Conservation (phyloP, 2,797 vertebrate genomes). For the Phoeniculus purpureus region DNA sequence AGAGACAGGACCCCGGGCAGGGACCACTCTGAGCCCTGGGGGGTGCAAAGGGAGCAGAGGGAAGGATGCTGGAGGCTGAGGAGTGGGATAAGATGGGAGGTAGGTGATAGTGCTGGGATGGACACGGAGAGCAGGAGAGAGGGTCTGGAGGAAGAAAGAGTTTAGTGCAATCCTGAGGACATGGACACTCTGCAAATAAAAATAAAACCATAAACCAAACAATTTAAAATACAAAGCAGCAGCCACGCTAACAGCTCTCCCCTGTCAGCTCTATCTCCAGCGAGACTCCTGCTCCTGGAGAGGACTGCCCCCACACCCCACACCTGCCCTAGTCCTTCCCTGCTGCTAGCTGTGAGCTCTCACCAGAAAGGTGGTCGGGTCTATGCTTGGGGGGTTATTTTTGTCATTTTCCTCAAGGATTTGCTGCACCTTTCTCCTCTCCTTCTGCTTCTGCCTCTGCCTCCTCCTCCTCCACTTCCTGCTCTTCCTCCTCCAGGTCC, state of each 20-base stretch:
- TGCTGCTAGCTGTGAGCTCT: conserved; percentile 60
- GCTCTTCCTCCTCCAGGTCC: conserved; percentile 71
- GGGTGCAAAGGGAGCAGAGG: conserved; percentile 52
- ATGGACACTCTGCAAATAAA: conserved; percentile 73
- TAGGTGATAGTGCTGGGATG: conserved; percentile 62
- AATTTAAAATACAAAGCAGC: conserved; percentile 51
- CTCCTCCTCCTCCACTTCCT: conserved; percentile 69
- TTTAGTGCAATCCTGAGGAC: conserved; percentile 66
- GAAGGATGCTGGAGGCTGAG: conserved; percentile 49
- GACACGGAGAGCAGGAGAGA: conserved; percentile 44
- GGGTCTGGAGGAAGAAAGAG: conserved; percentile 68
- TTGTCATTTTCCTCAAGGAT: conserved; percentile 74
- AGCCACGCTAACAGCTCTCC: conserved; percentile 51
- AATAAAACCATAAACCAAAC: conserved; percentile 54
- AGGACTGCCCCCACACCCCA: neutral
- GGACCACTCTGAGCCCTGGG: neutral
- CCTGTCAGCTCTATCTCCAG: conserved; percentile 33
- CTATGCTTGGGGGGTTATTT: conserved; percentile 53
- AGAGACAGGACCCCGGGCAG: neutral
- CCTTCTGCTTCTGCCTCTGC: conserved; percentile 72
- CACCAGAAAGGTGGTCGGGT: conserved; percentile 71
- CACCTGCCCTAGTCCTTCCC: conserved; percentile 23
- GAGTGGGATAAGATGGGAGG: conserved; percentile 14
- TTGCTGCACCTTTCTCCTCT: conserved; percentile 81
- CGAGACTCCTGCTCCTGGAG: neutral